Evolutionary conservation across 2,113 vertebrate species (phyloP).

Genomic region (Psilopsiagon aurifrons): DNA sequence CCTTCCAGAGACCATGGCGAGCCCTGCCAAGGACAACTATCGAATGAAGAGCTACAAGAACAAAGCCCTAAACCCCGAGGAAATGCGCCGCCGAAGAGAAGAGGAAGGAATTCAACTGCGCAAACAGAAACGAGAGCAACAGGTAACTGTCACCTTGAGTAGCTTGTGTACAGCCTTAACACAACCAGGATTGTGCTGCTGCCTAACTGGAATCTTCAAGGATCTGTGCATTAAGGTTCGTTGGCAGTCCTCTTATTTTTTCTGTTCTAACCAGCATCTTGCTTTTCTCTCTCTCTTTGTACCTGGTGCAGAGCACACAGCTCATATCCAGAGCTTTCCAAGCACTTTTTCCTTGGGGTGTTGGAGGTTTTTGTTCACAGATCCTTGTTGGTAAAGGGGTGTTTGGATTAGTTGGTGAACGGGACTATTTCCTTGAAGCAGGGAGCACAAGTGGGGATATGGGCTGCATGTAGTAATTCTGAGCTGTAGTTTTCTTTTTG

Average conservation of each 20-base stretch:
- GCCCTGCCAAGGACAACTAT: slow-evolving; percentile 92
- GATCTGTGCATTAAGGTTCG: background rate
- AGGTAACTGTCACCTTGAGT: slow-evolving; percentile 76
- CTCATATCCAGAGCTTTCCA: background rate
- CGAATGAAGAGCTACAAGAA: slow-evolving; percentile 99
- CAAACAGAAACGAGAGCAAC: slow-evolving; percentile 97
- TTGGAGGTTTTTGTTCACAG: background rate
- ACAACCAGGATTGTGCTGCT: background rate
- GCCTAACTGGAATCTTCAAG: background rate
- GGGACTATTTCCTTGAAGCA: background rate
- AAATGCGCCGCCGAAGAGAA: slow-evolving; percentile 94
- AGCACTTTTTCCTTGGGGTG: background rate
- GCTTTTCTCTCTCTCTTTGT: background rate
- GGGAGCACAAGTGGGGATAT: background rate
- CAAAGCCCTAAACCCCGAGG: slow-evolving; percentile 96
- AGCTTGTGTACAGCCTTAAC: background rate
- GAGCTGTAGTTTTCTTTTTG: background rate
- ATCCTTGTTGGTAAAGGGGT: background rate
- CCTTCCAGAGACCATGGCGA: slow-evolving; percentile 89
- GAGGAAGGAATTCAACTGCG: slow-evolving; percentile 97
- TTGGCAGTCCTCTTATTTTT: background rate
- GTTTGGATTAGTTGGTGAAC: background rate
- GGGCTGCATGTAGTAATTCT: background rate
- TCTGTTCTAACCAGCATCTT: background rate
- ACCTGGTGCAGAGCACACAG: background rate